Evolutionary conservation across 2,888 invertebrate species (phyloP).

Genomic region (Himalopsyche kuldschensis): DNA sequence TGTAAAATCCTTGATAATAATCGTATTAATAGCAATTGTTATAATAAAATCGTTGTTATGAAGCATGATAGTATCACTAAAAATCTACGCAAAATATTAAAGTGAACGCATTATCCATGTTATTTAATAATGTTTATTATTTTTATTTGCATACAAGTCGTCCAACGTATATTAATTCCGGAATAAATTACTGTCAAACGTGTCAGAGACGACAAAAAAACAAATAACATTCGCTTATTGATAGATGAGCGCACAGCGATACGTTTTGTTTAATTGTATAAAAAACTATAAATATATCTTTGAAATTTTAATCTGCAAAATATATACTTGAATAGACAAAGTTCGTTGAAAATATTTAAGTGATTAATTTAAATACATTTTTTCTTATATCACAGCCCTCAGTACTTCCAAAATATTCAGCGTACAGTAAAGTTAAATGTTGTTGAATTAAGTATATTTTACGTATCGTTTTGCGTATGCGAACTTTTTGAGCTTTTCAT

Average conservation of each 20-base stretch:
- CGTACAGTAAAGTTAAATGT: constrained; percentile 29
- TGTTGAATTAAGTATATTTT: background rate
- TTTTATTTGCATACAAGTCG: background rate
- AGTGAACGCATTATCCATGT: background rate
- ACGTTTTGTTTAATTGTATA: no score
- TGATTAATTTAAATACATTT: background rate
- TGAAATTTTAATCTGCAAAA: no score
- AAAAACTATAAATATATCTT: no score
- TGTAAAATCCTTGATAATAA: background rate
- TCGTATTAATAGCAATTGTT: background rate
- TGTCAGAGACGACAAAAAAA: constrained; percentile 23
- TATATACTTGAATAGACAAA: no score
- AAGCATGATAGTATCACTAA: background rate
- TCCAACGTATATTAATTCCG: constrained; percentile 3
- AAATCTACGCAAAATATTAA: background rate
- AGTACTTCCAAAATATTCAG: background rate
- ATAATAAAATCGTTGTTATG: background rate
- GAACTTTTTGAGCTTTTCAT: background rate
- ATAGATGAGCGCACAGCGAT: background rate
- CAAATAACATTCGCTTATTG: constrained; percentile 8
- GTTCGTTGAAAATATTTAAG: no score
- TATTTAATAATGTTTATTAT: background rate
- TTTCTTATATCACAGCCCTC: background rate
- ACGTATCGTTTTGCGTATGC: background rate
- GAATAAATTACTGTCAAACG: constrained; percentile 31